Conservation (phyloP, 2,888 invertebrate genomes). For the Tipula unca region DNA sequence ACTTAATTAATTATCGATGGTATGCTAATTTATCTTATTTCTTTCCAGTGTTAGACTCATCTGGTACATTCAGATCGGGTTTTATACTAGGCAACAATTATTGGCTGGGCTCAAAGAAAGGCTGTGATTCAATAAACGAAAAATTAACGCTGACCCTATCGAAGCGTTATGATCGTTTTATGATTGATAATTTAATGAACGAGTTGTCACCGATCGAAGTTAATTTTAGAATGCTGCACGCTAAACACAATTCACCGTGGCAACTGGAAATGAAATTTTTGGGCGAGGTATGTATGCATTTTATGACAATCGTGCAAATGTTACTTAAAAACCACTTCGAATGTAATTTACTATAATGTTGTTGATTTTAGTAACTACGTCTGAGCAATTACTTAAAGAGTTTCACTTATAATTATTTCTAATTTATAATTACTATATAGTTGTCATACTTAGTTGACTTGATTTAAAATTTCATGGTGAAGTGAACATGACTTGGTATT, state of each 20-base stretch:
- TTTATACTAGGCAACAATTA: conserved; percentile 52
- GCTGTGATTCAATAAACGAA: conserved; percentile 43
- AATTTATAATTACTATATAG: too few species aligned
- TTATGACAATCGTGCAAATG: too few species aligned
- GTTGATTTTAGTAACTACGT: too few species aligned
- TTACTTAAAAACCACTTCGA: not conserved
- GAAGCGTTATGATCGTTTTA: conserved; percentile 36
- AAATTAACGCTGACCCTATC: conserved; percentile 39
- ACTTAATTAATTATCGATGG: too few species aligned
- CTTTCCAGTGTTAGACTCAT: conserved; percentile 47
- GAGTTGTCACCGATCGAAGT: conserved; percentile 39
- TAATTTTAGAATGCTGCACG: conserved; percentile 39
- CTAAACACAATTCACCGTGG: conserved; percentile 41
- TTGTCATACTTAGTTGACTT: too few species aligned
- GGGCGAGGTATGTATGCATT: conserved; percentile 31
- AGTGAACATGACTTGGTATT: too few species aligned
- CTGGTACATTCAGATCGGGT: conserved; percentile 46
- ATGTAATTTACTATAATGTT: not conserved
- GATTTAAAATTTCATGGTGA: too few species aligned
- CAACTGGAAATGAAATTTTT: conserved; percentile 42
- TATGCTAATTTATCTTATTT: not conserved
- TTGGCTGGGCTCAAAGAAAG: conserved; percentile 48
- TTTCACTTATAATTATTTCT: too few species aligned
- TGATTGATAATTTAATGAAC: conserved; percentile 38
- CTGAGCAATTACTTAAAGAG: too few species aligned